Evolutionary conservation across 2,797 vertebrate genomes (phyloP).

Genomic region (Propithecus deckenii): DNA sequence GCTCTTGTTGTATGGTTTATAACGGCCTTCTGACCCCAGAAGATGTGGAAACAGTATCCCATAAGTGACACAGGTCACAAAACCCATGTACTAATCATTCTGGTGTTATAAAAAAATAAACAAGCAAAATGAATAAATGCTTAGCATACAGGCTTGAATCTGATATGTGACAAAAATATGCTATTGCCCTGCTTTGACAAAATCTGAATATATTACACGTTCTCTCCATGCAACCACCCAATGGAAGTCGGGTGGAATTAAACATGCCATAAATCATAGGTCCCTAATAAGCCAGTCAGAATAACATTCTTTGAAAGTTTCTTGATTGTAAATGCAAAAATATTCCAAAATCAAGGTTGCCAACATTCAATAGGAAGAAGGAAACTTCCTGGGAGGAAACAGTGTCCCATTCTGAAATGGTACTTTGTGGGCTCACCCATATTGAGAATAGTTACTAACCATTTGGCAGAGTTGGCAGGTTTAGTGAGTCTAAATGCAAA

Average conservation of each 20-base stretch:
- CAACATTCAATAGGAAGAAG: conserved; percentile 73
- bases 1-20: conserved; percentile 62
- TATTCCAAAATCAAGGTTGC: conserved; percentile 74
- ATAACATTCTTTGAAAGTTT: conserved; percentile 73
- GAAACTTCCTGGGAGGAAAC: conserved; percentile 64
- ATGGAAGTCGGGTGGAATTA: conserved; percentile 69
- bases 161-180: conserved; percentile 46
- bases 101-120: conserved; percentile 49
- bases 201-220: conserved; percentile 53
- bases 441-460: conserved; percentile 58
- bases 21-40: conserved; percentile 69
- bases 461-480: conserved; percentile 65
- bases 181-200: conserved; percentile 56
- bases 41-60: conserved; percentile 73
- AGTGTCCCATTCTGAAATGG: conserved; percentile 44
- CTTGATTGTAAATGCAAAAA: conserved; percentile 76
- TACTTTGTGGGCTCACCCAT: conserved; percentile 60
- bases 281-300: conserved; percentile 72
- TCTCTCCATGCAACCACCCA: conserved; percentile 42
- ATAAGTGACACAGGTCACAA: conserved; percentile 61
- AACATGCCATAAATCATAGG: conserved; percentile 74
- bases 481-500: conserved; percentile 7
- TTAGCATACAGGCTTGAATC: conserved; percentile 26
- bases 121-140: conserved; percentile 51
- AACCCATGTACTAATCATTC: conserved; percentile 63